Evolutionary conservation across 2,888 invertebrate genomes (phyloP), one percentile per base, ranked within the genome.

Genomic region (Apamea sordens): DNA sequence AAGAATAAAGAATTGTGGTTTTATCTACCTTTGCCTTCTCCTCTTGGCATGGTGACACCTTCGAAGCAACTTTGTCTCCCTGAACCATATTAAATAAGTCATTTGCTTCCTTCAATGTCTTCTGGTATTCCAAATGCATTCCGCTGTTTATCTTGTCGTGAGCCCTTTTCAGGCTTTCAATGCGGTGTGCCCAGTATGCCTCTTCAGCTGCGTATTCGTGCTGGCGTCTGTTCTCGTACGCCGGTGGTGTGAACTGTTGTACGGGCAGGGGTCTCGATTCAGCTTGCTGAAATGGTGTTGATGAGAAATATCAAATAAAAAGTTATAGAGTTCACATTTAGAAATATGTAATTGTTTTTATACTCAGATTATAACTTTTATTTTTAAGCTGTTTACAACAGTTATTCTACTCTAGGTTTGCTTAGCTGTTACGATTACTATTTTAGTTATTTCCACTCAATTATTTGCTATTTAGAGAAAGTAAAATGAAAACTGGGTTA

Each of bases 161-260:
- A 80, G 95, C 93, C 63, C 95, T 90, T 84, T 96, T 96, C 24
- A 97, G 91, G 80, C 93, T 92, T 84, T 97, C 96, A 85, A 97
- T 96, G 24, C 97, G 93, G 36, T 94, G 93, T 11, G 95, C 90
- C 97, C 97, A 97, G 90, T 97, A 97, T 7, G 95, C 96, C 85
- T 97, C 97, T 75, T 97, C 97, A 3, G 95, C 94, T 15, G 94
- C 94, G 47, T 92, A 89, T 18, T 96, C 95, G 56, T 94, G 92
- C 50, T 94, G 92, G 61, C 85, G 92, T 84, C 89, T 93, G 18
- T 93, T 89, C 70, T 95, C 94, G 59, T 95, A 95, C 61, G 86
- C 90, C 1, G 94, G 93, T n/a, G 95, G 93, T 18, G 93, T 84
- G 64, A 93, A 93, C 44, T 94, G 93, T 77, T 91, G 93, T 24